Percentiles rank a stretch among this genome's conserved stretches.
phyloP scores from a whole-genome alignment of 2,888 invertebrate species.

The Drosophila picticornis region DNA sequence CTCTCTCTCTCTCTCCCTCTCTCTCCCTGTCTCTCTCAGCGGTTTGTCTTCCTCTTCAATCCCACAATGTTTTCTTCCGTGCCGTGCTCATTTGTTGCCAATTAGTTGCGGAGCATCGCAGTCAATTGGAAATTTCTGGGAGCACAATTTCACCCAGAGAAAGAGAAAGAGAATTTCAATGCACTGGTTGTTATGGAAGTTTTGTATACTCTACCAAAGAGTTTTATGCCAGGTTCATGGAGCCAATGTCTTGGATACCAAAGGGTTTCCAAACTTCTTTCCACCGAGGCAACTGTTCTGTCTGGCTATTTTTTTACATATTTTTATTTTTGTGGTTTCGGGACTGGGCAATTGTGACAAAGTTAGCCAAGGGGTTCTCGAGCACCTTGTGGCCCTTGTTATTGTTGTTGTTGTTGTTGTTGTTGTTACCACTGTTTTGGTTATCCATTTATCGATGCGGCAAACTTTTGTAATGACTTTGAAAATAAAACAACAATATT shows the following conservation, averaged over 20 bases:
- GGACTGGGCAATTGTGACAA: conserved; percentile 63
- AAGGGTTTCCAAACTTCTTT: conserved; percentile 8
- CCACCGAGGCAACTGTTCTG: not conserved
- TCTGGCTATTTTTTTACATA: not conserved
- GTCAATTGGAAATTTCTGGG: conserved; percentile 76
- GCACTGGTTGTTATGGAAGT: conserved; percentile 8
- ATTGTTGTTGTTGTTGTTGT: conserved; percentile 24
- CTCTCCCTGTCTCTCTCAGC: not conserved
- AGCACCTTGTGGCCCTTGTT: conserved; percentile 24
- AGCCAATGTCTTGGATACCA: not conserved
- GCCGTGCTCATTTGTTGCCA: conserved; percentile 79
- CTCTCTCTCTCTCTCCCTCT: not conserved
- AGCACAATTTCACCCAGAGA: conserved; percentile 3
- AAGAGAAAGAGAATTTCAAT: conserved; percentile 5
- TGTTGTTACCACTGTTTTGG: conserved; percentile 66
- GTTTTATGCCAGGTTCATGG: not conserved
- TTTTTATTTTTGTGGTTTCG: conserved; percentile 4
- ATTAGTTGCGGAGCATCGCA: conserved; percentile 79
- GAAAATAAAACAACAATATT: conserved; percentile 70
- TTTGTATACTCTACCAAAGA: conserved; percentile 5
- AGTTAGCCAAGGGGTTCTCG: conserved; percentile 41
- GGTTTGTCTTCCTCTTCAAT: conserved; percentile 1
- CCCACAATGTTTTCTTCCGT: conserved; percentile 28
- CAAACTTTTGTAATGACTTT: conserved; percentile 80
- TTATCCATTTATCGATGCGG: conserved; percentile 80